These are phyloP conservation scores for Himalopsyche kuldschensis DNA, from an alignment of 2,888 invertebrate species.

Conservation along the genomic window DNA sequence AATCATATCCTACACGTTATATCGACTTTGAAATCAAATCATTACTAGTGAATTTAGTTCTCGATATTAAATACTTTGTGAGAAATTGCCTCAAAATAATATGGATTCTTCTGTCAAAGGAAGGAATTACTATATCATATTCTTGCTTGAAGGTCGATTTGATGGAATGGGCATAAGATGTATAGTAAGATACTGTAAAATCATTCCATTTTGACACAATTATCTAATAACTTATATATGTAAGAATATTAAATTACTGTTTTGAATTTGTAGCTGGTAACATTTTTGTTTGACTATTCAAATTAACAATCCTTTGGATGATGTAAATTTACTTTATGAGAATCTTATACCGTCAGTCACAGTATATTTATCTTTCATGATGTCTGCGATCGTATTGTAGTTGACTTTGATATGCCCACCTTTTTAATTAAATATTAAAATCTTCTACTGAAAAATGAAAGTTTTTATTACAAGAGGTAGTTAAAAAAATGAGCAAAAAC, in stretches of 20 bases:
- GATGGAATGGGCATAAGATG: background rate
- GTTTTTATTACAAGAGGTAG: too few species aligned
- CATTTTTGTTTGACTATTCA: too few species aligned
- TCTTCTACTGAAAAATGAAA: too few species aligned
- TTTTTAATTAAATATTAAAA: too few species aligned
- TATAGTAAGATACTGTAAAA: background rate
- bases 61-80: background rate
- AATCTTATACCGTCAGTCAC: too few species aligned
- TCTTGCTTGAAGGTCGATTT: background rate
- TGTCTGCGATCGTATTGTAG: too few species aligned
- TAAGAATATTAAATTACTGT: background rate
- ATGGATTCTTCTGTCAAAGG: background rate
- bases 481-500: too few species aligned
- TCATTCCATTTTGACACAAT: background rate
- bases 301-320: too few species aligned
- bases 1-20: background rate
- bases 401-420: too few species aligned
- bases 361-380: too few species aligned
- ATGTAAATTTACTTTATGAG: too few species aligned
- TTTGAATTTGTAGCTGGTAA: too few species aligned
- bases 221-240: background rate
- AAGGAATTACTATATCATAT: background rate
- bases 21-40: background rate
- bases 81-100: background rate
- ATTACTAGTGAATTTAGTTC: background rate